These are phyloP conservation scores for Polydrusus cervinus DNA, from an alignment of 2,888 invertebrate species.

Conservation along the genomic window DNA sequence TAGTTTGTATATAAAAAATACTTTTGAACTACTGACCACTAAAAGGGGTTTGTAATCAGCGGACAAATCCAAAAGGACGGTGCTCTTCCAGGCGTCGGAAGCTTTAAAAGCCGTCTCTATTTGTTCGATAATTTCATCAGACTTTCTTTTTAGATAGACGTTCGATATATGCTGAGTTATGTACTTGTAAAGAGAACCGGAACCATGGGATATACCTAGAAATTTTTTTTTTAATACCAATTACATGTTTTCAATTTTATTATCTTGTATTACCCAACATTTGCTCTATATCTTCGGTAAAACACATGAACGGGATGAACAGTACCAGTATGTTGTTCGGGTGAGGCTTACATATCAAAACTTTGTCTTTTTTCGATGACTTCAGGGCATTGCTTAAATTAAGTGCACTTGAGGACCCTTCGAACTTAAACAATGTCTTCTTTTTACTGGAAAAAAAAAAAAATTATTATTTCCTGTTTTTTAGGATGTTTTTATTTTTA, in stretches of 20 bases:
- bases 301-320: constrained; percentile 87
- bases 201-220: constrained; percentile 63
- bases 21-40: constrained; percentile 74
- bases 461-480: background rate
- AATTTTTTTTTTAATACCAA: too few species aligned
- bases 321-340: constrained; percentile 84
- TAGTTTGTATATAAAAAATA: too few species aligned
- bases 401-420: constrained; percentile 74
- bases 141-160: constrained; percentile 87
- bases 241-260: too few species aligned
- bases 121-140: constrained; percentile 76
- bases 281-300: constrained; percentile 89
- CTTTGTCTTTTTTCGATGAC: constrained; percentile 72
- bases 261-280: constrained; percentile 64
- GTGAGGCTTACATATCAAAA: constrained; percentile 85
- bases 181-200: constrained; percentile 88
- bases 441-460: constrained; percentile 73
- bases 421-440: constrained; percentile 81
- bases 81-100: constrained; percentile 86
- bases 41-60: constrained; percentile 80
- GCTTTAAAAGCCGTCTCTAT: constrained; percentile 84
- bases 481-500: background rate
- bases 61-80: constrained; percentile 81
- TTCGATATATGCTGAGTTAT: constrained; percentile 90
- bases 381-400: constrained; percentile 66